phyloP scores from a whole-genome alignment of 2,797 vertebrate genomes.

The Anabacerthia variegaticeps region DNA sequence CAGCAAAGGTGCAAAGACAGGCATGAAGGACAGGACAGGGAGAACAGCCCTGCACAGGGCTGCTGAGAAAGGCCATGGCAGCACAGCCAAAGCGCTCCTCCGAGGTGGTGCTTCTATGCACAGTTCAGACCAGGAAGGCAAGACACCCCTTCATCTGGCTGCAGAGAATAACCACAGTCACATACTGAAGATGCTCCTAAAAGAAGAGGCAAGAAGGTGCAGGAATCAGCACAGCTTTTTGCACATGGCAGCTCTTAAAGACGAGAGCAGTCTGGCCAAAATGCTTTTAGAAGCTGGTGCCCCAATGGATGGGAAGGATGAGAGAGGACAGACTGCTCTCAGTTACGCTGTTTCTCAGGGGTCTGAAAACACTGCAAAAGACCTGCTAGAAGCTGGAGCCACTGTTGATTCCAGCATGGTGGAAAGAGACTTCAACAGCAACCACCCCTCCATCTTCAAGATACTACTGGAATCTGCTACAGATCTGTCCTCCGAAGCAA shows the following conservation, averaged over 20 bases:
- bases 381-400: constrained; percentile 76
- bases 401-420: constrained; percentile 56
- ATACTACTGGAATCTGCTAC: constrained; percentile 72
- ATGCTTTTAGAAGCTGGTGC: constrained; percentile 66
- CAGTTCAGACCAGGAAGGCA: constrained; percentile 60
- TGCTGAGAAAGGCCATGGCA: constrained; percentile 69
- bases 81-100: constrained; percentile 60
- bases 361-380: constrained; percentile 58
- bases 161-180: constrained; percentile 61
- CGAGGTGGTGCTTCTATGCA: constrained; percentile 69
- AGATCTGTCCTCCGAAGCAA: constrained; percentile 62
- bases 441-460: constrained; percentile 69
- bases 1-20: constrained; percentile 71
- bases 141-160: constrained; percentile 75
- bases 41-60: constrained; percentile 79
- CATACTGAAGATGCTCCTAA: constrained; percentile 65
- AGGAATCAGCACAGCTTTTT: constrained; percentile 74
- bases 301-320: constrained; percentile 50
- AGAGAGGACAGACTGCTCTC: constrained; percentile 66
- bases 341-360: constrained; percentile 65
- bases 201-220: constrained; percentile 70
- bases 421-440: constrained; percentile 72
- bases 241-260: constrained; percentile 69
- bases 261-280: constrained; percentile 69
- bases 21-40: constrained; percentile 71